Evolutionary conservation across 2,797 vertebrate species (phyloP), one percentile per base, ranked within the genome.

Genomic region (Leptatherina wallacei): DNA sequence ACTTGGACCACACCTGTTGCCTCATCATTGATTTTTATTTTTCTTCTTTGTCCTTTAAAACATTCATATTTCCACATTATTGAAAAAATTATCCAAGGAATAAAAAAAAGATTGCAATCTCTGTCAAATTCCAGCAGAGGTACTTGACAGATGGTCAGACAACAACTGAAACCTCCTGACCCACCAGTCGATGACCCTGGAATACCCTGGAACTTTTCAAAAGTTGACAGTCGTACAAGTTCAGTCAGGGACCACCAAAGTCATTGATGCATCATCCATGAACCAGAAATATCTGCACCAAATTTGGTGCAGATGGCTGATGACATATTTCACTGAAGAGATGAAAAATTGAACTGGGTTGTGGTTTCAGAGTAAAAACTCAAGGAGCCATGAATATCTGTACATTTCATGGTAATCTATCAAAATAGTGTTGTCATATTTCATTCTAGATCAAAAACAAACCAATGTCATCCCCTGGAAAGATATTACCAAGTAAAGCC

Each of bases 321-420:
- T 51, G 30, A 29, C 51, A 47, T 24, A 49, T 55, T 60, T 49
- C 14, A 38, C 12, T 32, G 18, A 27, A 30, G 18, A 58, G n/a
- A 47, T 3, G 51, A 65, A 36, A 24, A 55, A 36, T 24, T 20
- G 32, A 56, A 30, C 40, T 54, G 18, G 24, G 3, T 56, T 40
- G 16, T 40, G n/a, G 56, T 42, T 54, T 40, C 36, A 33, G 58
- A 58, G 24, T 6, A 47, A 64, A 58, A 67, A 40, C 47, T 47
- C 63, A 38, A 42, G 29, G 32, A 57, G 57, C 8, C 8, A 12
- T 59, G 12, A 54, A 54, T 29, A 18, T 57, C 66, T 65, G 16
- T 10, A 76, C 32, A 47, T 56, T 35, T 58, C 32, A 66, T 12
- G 8, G 33, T 8, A 57, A 71, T 49, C 22, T 27, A 61, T 57